phyloP scores from a whole-genome alignment of 2,113 vertebrate genomes.

The Alethe castanea region DNA sequence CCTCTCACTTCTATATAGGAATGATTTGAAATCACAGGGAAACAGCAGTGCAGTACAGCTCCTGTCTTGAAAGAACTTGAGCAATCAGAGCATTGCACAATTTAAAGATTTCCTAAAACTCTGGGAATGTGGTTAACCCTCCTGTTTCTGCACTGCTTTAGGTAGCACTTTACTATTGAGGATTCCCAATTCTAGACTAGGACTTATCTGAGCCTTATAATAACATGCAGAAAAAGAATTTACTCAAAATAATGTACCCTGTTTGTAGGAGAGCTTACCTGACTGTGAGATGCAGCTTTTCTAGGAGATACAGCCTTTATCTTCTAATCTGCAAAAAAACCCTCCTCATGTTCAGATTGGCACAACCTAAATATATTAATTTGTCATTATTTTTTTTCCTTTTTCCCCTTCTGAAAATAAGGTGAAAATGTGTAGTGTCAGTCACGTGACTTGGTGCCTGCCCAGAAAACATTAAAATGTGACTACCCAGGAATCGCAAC shows the following conservation, averaged over 20 bases:
- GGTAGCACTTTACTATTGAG: background rate
- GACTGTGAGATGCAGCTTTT: background rate
- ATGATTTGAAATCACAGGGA: background rate
- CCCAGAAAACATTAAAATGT: background rate
- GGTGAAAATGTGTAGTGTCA: background rate
- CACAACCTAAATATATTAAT: background rate
- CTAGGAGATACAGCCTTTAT: background rate
- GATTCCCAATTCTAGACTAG: background rate
- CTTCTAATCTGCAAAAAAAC: background rate
- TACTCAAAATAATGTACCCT: background rate
- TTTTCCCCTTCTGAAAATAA: background rate
- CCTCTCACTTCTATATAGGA: background rate
- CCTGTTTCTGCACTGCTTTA: background rate
- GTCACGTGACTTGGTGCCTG: background rate
- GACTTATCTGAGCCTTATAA: background rate
- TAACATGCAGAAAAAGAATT: background rate
- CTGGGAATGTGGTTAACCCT: background rate
- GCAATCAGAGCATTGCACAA: background rate
- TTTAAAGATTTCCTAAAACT: background rate
- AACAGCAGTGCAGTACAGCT: background rate
- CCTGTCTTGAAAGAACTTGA: background rate
- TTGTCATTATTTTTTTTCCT: accelerated
- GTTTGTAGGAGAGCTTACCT: background rate
- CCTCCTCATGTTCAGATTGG: background rate
- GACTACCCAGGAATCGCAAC: background rate